A percentile compares a stretch with the other conserved stretches of the same genome.
phyloP scores from a whole-genome alignment of 2,888 invertebrate species.

The Liposcelis brunnea region DNA sequence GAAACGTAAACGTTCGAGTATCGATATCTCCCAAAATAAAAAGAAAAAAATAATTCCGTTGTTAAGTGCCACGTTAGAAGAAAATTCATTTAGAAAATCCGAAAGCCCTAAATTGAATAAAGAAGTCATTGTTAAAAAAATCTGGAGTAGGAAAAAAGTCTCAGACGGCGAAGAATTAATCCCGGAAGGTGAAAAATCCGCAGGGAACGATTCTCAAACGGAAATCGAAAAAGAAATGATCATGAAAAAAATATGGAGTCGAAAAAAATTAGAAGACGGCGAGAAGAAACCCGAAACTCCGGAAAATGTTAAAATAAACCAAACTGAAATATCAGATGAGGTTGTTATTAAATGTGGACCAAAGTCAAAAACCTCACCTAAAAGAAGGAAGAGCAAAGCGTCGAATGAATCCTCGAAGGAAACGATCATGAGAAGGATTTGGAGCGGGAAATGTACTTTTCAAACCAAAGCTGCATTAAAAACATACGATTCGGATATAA shows the following conservation, averaged over 20 bases:
- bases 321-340: constrained; percentile 4
- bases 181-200: not conserved
- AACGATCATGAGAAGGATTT: not conserved
- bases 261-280: not conserved
- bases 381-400: not conserved
- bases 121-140: constrained; percentile 7
- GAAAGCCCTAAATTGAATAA: constrained; percentile 3
- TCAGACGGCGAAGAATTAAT: not conserved
- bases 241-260: constrained; percentile 3
- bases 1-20: not conserved
- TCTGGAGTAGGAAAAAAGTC: not conserved
- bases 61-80: not conserved
- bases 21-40: not conserved
- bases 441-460: constrained; percentile 5
- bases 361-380: not conserved
- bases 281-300: not conserved
- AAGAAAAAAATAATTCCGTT: constrained; percentile 1
- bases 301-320: constrained; percentile 3
- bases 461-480: constrained; percentile 7
- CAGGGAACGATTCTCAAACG: not conserved
- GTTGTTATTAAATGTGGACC: constrained; percentile 7
- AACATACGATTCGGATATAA: constrained; percentile 5
- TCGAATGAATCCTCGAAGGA: constrained; percentile 1
- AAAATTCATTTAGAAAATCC: not conserved
- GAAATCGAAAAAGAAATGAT: constrained; percentile 6